A percentile compares a stretch with the other conserved stretches of the same genome.
These are phyloP conservation scores for Amyelois transitella DNA, from an alignment of 1,140 invertebrate genomes.

Conservation along the genomic window DNA sequence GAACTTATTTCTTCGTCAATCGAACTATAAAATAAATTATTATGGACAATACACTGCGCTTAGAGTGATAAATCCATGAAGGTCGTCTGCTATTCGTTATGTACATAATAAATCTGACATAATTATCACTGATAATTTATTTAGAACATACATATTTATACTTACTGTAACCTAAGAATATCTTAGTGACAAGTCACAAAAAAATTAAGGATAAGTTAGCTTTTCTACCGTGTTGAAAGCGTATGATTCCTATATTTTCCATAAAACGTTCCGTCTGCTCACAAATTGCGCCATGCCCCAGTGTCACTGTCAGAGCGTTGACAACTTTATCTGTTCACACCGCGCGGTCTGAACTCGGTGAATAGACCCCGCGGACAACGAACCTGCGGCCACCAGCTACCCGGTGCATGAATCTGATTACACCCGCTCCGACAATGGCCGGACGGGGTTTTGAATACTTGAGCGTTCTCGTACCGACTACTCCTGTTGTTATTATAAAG, in stretches of 20 bases:
- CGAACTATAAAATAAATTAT: too few species aligned
- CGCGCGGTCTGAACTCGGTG: conserved; percentile 32
- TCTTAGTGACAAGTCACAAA: too few species aligned
- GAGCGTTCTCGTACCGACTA: background rate
- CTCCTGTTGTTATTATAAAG: background rate
- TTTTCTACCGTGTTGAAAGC: too few species aligned
- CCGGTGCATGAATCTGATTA: background rate
- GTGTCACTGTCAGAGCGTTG: conserved; percentile 31
- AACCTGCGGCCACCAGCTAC: conserved; percentile 12
- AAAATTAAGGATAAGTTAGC: too few species aligned
- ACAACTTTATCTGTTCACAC: conserved; percentile 44
- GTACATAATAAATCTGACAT: too few species aligned
- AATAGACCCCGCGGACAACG: conserved; percentile 31
- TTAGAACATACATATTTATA: too few species aligned
- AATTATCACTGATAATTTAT: too few species aligned
- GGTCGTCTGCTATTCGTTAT: too few species aligned
- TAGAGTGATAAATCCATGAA: too few species aligned
- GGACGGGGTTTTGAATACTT: background rate
- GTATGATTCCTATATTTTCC: background rate
- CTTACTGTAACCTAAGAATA: too few species aligned
- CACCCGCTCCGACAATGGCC: background rate
- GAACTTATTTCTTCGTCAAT: too few species aligned
- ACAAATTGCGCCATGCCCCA: conserved; percentile 11
- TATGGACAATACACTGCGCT: too few species aligned
- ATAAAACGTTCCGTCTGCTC: background rate